phyloP scores from a whole-genome alignment of 35 echinoderm and acorn worm genomes.

The Ophioderma brevispina region DNA sequence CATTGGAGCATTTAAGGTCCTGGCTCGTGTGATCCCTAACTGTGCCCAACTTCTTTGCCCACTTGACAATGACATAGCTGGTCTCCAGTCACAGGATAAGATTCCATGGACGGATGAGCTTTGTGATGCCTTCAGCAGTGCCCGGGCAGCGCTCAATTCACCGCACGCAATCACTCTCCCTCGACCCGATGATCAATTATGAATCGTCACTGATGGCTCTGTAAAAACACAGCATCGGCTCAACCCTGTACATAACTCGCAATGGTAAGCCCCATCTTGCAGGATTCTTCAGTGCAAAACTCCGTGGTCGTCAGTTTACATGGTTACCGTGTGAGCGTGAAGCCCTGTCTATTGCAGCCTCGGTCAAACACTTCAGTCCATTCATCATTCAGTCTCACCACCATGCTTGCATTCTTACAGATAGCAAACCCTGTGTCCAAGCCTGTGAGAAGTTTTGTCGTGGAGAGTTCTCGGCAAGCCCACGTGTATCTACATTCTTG shows the following conservation, averaged over 20 bases:
- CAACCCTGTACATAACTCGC: conserved; percentile 44
- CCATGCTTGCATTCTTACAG: no score
- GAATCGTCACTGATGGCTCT: no score
- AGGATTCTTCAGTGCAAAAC: no score
- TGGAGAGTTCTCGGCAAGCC: conserved; percentile 70
- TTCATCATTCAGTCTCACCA: no score
- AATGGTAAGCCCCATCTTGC: no score
- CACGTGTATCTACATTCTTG: conserved; percentile 64
- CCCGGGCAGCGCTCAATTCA: background rate
- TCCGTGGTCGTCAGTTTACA: no score
- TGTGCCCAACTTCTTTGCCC: background rate
- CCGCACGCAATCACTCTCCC: conserved; percentile 39
- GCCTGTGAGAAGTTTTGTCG: no score
- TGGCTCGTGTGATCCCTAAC: conserved; percentile 24
- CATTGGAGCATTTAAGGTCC: conserved; percentile 65
- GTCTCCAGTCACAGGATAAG: conserved; percentile 14
- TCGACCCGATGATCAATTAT: conserved; percentile 38
- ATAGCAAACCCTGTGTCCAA: no score
- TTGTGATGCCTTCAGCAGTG: conserved; percentile 17
- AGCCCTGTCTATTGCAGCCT: no score
- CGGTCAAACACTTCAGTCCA: no score
- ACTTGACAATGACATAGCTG: conserved; percentile 49
- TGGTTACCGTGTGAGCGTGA: no score
- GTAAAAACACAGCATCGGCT: conserved; percentile 9
- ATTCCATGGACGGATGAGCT: conserved; percentile 39